phyloP scores from a whole-genome alignment of 2,888 invertebrate species.

The Pandemis heparana region DNA sequence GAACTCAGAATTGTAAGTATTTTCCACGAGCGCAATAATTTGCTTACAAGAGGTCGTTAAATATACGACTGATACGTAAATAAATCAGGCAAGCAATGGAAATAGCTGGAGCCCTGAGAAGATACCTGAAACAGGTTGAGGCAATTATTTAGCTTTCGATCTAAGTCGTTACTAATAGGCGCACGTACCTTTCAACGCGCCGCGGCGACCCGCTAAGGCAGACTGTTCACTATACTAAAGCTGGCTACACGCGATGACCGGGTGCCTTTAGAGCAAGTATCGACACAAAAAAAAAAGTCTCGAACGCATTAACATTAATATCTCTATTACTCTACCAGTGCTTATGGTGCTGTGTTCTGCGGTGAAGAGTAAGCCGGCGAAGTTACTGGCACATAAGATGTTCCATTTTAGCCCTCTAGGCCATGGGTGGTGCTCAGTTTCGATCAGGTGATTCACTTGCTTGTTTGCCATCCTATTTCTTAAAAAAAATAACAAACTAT shows the following conservation, averaged over 20 bases:
- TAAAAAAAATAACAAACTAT: too few species aligned
- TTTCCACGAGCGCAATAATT: background rate
- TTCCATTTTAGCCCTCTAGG: too few species aligned
- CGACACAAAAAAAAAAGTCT: too few species aligned
- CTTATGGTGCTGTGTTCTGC: too few species aligned
- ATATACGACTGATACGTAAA: slow-evolving; percentile 11
- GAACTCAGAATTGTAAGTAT: too few species aligned
- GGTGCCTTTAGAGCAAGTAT: background rate
- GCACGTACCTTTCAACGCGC: slow-evolving; percentile 57
- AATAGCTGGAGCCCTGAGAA: slow-evolving; percentile 35
- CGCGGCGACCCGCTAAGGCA: slow-evolving; percentile 45
- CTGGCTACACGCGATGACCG: background rate
- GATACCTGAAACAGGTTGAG: slow-evolving; percentile 50
- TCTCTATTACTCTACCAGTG: too few species aligned
- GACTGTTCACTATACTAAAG: slow-evolving; percentile 38
- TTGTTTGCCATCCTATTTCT: too few species aligned
- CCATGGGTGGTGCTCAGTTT: too few species aligned
- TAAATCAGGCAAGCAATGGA: slow-evolving; percentile 14
- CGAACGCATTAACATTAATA: too few species aligned
- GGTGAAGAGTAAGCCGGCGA: too few species aligned
- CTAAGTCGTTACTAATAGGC: slow-evolving; percentile 60
- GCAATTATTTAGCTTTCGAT: slow-evolving; percentile 60
- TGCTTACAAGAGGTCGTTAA: background rate
- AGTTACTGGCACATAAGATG: too few species aligned
- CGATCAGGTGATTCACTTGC: too few species aligned